Evolutionary conservation across 2,113 vertebrate genomes (phyloP).

Genomic region (Tapirus terrestris): DNA sequence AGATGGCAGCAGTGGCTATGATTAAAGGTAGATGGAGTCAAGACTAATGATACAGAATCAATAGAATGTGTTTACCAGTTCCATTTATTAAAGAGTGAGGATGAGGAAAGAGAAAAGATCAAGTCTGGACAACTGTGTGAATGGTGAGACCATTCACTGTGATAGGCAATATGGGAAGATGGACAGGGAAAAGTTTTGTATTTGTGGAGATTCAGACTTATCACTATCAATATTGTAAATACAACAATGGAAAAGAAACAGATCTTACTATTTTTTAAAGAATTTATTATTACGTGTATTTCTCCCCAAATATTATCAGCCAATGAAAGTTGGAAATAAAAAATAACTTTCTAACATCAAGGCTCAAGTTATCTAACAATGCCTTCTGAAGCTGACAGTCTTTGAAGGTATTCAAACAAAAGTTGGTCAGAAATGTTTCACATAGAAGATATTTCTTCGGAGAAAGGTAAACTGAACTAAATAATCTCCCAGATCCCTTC

Average conservation of each 20-base stretch:
- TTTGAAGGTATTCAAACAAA: slow-evolving; percentile 3
- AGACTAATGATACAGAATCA: not conserved
- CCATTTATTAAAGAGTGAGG: not conserved
- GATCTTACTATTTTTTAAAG: slow-evolving; percentile 20
- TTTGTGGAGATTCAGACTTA: not conserved
- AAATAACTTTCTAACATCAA: slow-evolving; percentile 31
- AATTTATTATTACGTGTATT: not conserved
- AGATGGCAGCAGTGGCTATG: not conserved
- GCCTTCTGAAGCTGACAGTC: not conserved
- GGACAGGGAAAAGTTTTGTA: not conserved
- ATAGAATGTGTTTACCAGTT: not conserved
- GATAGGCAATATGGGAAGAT: not conserved
- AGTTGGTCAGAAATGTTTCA: slow-evolving; percentile 34
- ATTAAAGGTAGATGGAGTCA: not conserved
- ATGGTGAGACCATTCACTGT: not conserved
- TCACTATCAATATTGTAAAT: not conserved
- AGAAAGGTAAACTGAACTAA: slow-evolving; percentile 1
- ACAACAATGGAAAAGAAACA: not conserved
- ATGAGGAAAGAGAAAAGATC: not conserved
- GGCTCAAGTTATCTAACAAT: not conserved
- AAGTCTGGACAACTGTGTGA: not conserved
- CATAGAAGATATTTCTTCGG: not conserved
- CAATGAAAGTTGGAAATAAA: slow-evolving; percentile 30
- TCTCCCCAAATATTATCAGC: not conserved
- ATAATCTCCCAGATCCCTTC: not conserved